phyloP scores from a whole-genome alignment of 2,113 vertebrate species.

The Actenoides hombroni region DNA sequence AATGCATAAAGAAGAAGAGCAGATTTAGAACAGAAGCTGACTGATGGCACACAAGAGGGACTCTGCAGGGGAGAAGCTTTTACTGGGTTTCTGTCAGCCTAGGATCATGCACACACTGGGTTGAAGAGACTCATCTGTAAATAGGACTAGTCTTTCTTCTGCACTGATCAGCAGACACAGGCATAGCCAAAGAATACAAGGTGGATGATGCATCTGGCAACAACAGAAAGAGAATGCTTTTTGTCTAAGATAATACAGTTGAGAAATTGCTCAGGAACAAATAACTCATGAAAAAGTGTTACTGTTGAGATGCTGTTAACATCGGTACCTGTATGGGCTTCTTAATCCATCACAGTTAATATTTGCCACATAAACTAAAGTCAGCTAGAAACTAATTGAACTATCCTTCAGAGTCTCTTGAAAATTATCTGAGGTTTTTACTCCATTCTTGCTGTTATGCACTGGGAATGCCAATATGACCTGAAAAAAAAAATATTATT shows the following conservation, averaged over 20 bases:
- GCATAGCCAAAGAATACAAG: not conserved
- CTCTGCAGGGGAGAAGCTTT: not conserved
- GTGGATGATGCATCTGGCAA: not conserved
- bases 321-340: not conserved
- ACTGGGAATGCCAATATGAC: not conserved
- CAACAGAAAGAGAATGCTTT: not conserved
- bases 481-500: not conserved
- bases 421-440: not conserved
- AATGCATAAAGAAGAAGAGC: not conserved
- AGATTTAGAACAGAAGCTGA: conserved; percentile 1
- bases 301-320: not conserved
- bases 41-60: not conserved
- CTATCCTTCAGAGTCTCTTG: not conserved
- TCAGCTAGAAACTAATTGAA: not conserved
- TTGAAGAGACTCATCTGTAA: conserved; percentile 2
- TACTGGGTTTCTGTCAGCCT: not conserved
- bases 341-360: not conserved
- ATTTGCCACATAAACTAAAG: not conserved
- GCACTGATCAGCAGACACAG: not conserved
- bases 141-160: not conserved
- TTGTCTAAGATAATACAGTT: not conserved
- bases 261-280: not conserved
- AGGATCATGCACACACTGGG: conserved; percentile 13
- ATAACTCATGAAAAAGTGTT: not conserved
- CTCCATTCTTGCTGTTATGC: not conserved